Percentiles rank a stretch among this genome's conserved stretches.
Evolutionary conservation across 2,888 invertebrate genomes (phyloP).

Genomic region (Heliothis peltigera): DNA sequence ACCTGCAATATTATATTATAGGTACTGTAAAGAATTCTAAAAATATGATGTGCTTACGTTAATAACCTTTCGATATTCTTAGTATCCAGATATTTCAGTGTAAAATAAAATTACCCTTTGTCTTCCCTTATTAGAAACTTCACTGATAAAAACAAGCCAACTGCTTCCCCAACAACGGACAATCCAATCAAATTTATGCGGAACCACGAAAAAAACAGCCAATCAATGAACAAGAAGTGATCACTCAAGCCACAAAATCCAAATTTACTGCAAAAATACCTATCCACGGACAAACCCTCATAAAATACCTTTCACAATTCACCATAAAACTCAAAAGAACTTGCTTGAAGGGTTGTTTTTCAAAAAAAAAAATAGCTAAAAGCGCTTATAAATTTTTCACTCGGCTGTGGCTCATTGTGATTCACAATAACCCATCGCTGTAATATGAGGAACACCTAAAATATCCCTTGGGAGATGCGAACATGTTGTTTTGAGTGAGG

Average conservation of each 20-base stretch:
- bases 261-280: conserved; percentile 19
- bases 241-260: conserved; percentile 26
- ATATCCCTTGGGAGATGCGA: conserved; percentile 67
- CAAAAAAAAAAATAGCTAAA: conserved; percentile 56
- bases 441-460: conserved; percentile 69
- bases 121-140: neutral
- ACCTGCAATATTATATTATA: no score
- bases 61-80: no score
- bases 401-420: conserved; percentile 61
- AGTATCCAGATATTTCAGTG: no score
- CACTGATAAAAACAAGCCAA: neutral
- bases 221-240: conserved; percentile 21
- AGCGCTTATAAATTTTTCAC: conserved; percentile 76
- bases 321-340: conserved; percentile 56
- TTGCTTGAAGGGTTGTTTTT: conserved; percentile 39
- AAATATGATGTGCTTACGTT: no score
- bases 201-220: neutral
- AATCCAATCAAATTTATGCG: neutral
- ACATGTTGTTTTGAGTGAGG: conserved; percentile 44
- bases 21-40: no score
- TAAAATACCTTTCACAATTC: conserved; percentile 44
- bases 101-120: no score
- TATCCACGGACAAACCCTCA: conserved; percentile 14
- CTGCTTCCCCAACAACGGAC: neutral
- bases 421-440: conserved; percentile 60